A percentile compares a stretch with the other conserved stretches of the same genome.
phyloP scores from a whole-genome alignment of 2,888 invertebrate species.

The Tetranychus piercei region DNA sequence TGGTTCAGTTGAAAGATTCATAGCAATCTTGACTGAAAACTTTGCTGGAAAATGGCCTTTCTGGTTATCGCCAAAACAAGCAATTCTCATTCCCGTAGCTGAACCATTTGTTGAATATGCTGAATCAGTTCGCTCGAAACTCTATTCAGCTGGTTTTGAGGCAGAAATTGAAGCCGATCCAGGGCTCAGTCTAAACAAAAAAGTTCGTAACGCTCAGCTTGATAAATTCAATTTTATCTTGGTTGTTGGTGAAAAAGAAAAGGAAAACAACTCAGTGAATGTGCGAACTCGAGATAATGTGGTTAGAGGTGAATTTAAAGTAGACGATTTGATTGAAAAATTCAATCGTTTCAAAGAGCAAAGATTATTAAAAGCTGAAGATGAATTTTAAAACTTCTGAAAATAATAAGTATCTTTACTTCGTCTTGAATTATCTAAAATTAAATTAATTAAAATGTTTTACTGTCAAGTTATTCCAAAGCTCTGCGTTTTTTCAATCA shows the following conservation, averaged over 20 bases:
- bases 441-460: too few species aligned
- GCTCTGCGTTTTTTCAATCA: too few species aligned
- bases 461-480: too few species aligned
- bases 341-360: conserved; percentile 49
- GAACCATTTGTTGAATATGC: conserved; percentile 75
- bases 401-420: too few species aligned
- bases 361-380: conserved; percentile 39
- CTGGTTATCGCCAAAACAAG: conserved; percentile 91
- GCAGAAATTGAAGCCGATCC: conserved; percentile 76
- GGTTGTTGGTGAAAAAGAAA: conserved; percentile 96
- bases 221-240: conserved; percentile 92
- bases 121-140: conserved; percentile 42
- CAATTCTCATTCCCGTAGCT: conserved; percentile 77
- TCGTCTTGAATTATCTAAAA: too few species aligned
- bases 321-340: conserved; percentile 59
- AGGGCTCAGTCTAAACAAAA: conserved; percentile 93
- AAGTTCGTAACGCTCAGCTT: conserved; percentile 87
- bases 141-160: conserved; percentile 68
- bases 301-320: conserved; percentile 76
- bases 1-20: conserved; percentile 93
- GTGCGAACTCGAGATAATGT: conserved; percentile 93
- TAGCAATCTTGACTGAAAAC: conserved; percentile 88
- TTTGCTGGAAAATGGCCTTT: conserved; percentile 99
- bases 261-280: conserved; percentile 69
- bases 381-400: conserved; percentile 15